Evolutionary conservation across 2,113 vertebrate species (phyloP).

Genomic region (Stegastes partitus): DNA sequence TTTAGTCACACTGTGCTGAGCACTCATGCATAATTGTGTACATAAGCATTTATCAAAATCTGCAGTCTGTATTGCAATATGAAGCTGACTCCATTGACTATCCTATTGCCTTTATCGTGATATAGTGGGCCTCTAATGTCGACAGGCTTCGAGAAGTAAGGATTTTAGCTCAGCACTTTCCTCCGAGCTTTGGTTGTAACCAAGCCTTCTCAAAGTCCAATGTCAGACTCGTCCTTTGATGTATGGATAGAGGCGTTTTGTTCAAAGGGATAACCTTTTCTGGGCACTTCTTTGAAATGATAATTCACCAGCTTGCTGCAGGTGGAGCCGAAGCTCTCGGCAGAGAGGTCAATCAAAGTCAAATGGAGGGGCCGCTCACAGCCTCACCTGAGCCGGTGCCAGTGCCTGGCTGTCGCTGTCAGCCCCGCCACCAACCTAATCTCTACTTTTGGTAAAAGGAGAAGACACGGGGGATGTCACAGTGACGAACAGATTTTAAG

Average conservation of each 20-base stretch:
- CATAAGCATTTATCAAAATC: conserved; percentile 70
- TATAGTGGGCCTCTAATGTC: conserved; percentile 36
- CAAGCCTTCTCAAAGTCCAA: conserved; percentile 66
- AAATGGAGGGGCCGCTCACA: conserved; percentile 69
- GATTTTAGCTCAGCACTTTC: conserved; percentile 72
- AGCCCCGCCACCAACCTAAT: conserved; percentile 51
- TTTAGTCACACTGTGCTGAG: conserved; percentile 76
- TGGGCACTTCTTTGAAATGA: conserved; percentile 84
- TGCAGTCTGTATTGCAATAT: conserved; percentile 55
- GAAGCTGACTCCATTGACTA: conserved; percentile 50
- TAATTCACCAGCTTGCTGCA: conserved; percentile 78
- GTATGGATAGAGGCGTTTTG: conserved; percentile 83
- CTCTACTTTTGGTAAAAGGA: conserved; percentile 44
- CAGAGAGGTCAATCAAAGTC: conserved; percentile 82
- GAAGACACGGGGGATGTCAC: conserved; percentile 35
- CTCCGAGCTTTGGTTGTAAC: conserved; percentile 64
- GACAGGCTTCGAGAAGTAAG: conserved; percentile 53
- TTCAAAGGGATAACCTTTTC: conserved; percentile 86
- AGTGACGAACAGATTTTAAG: conserved; percentile 32
- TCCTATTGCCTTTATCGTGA: conserved; percentile 49
- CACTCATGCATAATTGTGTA: conserved; percentile 63
- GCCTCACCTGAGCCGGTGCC: conserved; percentile 57
- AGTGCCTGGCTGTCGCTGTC: conserved; percentile 59
- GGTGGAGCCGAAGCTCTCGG: conserved; percentile 69
- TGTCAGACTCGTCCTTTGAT: conserved; percentile 81